Percentiles rank a stretch among this genome's conserved stretches.
Conservation (phyloP, 2,113 vertebrate genomes). For the Pomatorhinus ruficollis region DNA sequence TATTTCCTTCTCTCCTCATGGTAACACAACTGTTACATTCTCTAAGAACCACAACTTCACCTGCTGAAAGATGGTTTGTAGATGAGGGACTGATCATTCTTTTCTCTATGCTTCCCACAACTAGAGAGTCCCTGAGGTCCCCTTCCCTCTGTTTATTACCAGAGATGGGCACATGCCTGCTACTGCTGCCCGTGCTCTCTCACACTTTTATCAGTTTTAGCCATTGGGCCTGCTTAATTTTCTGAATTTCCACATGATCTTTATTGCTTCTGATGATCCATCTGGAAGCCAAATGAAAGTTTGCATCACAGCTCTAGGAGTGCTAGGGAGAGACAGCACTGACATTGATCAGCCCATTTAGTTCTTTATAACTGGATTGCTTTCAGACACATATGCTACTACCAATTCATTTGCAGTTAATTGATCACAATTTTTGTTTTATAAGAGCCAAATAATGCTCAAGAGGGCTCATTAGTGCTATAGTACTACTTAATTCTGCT, state of each 20-base stretch:
- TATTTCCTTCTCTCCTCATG: neutral
- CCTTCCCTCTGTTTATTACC: neutral
- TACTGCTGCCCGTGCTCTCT: neutral
- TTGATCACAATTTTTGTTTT: constrained; percentile 52
- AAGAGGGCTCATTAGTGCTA: constrained; percentile 56
- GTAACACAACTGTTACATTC: neutral
- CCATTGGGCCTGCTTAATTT: neutral
- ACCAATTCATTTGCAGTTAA: constrained; percentile 60
- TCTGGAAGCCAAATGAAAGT: constrained; percentile 3
- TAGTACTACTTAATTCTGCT: neutral
- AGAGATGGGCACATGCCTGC: neutral
- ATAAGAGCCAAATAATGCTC: constrained; percentile 33
- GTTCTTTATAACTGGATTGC: neutral
- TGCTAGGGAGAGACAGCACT: neutral
- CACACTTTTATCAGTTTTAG: neutral
- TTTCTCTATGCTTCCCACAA: neutral
- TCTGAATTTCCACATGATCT: neutral
- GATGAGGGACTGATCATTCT: neutral
- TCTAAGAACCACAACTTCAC: neutral
- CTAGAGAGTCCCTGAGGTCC: neutral
- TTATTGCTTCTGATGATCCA: neutral
- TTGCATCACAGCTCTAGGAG: neutral
- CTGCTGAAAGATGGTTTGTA: neutral
- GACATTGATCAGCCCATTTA: neutral
- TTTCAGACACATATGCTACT: constrained; percentile 14